Percentiles rank a stretch among this genome's conserved stretches.
Evolutionary conservation across 1,140 invertebrate species (phyloP).

Genomic region (Calephelis nemesis): DNA sequence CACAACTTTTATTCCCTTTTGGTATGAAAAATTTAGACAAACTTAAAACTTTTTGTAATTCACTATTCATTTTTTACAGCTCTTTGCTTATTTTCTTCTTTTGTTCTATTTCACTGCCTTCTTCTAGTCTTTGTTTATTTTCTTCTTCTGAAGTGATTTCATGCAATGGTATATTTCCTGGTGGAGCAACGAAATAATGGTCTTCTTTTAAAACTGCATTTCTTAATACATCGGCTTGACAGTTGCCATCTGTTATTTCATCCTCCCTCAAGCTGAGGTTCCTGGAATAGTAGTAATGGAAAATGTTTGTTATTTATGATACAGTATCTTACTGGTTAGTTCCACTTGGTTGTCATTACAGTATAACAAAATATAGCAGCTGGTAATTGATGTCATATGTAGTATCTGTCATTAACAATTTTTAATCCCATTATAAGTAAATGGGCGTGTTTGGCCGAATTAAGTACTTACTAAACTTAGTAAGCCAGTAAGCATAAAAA

Average conservation of each 20-base stretch:
- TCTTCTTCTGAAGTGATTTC: constrained; percentile 68
- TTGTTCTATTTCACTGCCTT: background rate
- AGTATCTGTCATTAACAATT: too few relatives aligned
- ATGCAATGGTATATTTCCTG: constrained; percentile 86
- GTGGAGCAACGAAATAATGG: constrained; percentile 93
- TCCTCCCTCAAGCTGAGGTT: constrained; percentile 85
- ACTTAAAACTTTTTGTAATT: constrained; percentile 53
- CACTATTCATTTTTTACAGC: constrained; percentile 70
- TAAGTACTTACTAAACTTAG: too few relatives aligned
- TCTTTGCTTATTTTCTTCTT: constrained; percentile 50
- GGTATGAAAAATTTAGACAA: constrained; percentile 53
- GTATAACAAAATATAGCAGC: too few relatives aligned
- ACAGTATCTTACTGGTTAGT: too few relatives aligned
- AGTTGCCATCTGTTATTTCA: constrained; percentile 83
- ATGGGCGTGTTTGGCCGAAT: too few relatives aligned
- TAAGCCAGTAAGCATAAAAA: too few relatives aligned
- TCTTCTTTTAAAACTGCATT: constrained; percentile 89
- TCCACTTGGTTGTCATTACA: too few relatives aligned
- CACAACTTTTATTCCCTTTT: constrained; percentile 45
- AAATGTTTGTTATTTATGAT: background rate
- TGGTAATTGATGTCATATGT: too few relatives aligned
- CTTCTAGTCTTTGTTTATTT: constrained; percentile 32
- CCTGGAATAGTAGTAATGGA: constrained; percentile 69
- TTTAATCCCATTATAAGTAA: too few relatives aligned
- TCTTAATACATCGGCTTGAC: constrained; percentile 82